phyloP scores from a whole-genome alignment of 1,140 invertebrate genomes.

The Holotrichia oblita region DNA sequence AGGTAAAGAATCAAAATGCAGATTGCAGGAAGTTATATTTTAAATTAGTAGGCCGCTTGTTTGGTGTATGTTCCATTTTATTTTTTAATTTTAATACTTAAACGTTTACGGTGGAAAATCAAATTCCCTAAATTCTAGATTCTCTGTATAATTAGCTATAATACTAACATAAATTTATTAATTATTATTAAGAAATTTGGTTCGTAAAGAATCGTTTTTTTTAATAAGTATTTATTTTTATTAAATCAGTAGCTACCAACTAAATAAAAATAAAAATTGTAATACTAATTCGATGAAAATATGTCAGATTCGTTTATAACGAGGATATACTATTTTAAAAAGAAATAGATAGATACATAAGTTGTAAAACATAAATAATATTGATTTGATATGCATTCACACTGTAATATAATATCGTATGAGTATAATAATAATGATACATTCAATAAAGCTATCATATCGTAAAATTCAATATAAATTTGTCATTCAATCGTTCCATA shows the following conservation, averaged over 20 bases:
- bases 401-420: neutral
- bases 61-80: constrained; percentile 1
- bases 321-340: too few relatives aligned
- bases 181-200: too few relatives aligned
- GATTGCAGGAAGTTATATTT: neutral
- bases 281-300: too few relatives aligned
- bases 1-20: neutral
- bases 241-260: too few relatives aligned
- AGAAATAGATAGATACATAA: too few relatives aligned
- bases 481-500: neutral
- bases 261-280: neutral
- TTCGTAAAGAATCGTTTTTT: too few relatives aligned
- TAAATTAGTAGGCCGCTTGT: neutral
- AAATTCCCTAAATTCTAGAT: neutral
- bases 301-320: too few relatives aligned
- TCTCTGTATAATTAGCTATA: too few relatives aligned
- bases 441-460: neutral
- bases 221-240: too few relatives aligned
- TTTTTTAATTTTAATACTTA: neutral
- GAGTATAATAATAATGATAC: neutral
- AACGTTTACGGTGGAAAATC: neutral
- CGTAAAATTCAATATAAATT: neutral
- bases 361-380: neutral
- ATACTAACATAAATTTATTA: too few relatives aligned
- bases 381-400: neutral